Percentiles rank a stretch among this genome's conserved stretches.
These are phyloP conservation scores for Folsomia candida DNA, from an alignment of 2,888 invertebrate genomes.

Conservation along the genomic window DNA sequence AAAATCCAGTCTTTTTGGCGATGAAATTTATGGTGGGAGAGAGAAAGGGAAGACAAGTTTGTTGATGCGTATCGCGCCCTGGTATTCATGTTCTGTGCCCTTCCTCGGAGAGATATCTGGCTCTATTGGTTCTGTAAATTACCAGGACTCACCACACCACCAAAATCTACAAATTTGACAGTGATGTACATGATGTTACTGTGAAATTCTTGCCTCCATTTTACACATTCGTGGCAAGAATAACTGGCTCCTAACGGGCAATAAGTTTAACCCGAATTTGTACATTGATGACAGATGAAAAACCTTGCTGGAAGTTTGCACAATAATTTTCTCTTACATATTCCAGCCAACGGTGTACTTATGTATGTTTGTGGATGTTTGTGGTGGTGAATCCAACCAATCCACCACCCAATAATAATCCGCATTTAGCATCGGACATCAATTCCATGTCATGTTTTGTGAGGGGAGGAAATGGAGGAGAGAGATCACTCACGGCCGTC, in stretches of 20 bases:
- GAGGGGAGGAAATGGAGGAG: background rate
- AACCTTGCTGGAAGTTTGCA: too few species aligned
- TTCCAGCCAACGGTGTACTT: too few species aligned
- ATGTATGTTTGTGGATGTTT: too few species aligned
- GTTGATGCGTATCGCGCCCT: constrained; percentile 17
- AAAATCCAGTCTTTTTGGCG: constrained; percentile 4
- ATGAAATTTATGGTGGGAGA: constrained; percentile 12
- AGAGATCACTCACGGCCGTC: background rate
- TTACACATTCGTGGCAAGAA: too few species aligned
- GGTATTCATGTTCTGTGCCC: too few species aligned
- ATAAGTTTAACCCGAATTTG: background rate
- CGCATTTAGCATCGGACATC: too few species aligned
- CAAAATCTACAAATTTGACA: background rate
- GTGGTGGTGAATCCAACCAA: too few species aligned
- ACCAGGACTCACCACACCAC: background rate
- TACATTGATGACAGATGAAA: background rate
- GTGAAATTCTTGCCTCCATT: background rate
- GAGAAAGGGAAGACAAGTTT: constrained; percentile 20
- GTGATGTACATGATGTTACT: background rate
- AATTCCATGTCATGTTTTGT: background rate
- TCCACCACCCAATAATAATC: too few species aligned
- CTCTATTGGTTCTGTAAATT: background rate
- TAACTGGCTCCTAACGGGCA: too few species aligned
- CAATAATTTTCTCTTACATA: too few species aligned
- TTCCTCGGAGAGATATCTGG: too few species aligned